Percentiles rank a stretch among this genome's conserved stretches.
phyloP scores from a whole-genome alignment of 2,113 vertebrate species.

The Aythya baeri region DNA sequence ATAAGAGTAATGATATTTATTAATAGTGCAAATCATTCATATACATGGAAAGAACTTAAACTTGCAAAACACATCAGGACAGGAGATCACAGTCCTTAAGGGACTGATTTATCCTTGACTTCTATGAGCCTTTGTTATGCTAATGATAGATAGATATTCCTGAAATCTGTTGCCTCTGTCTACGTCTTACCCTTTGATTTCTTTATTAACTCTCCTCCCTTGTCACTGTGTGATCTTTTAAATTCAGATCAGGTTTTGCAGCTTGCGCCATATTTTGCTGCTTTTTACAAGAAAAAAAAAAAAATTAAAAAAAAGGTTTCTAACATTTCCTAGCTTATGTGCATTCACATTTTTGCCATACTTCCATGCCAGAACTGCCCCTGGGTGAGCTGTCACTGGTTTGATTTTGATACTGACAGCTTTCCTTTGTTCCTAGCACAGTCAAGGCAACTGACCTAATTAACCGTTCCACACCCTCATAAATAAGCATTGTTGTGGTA shows the following conservation, averaged over 20 bases:
- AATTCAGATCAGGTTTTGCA: conserved; percentile 29
- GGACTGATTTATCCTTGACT: conserved; percentile 25
- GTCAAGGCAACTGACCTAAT: background rate
- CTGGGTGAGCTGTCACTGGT: background rate
- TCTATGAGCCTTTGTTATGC: conserved; percentile 35
- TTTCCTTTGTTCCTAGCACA: background rate
- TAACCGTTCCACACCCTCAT: background rate
- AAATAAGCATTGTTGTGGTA: background rate
- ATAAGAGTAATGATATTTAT: conserved; percentile 25
- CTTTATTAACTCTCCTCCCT: conserved; percentile 36
- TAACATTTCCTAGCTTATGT: background rate
- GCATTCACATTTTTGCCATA: background rate
- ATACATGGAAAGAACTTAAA: background rate
- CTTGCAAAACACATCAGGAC: background rate
- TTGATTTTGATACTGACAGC: background rate
- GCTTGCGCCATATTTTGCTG: background rate
- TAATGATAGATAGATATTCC: conserved; percentile 38
- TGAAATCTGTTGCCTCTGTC: background rate
- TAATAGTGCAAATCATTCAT: background rate
- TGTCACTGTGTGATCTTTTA: background rate
- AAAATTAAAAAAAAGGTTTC: background rate
- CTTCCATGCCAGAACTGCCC: background rate
- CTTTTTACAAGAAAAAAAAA: background rate
- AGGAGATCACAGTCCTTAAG: conserved; percentile 29
- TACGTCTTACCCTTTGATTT: conserved; percentile 30